phyloP scores from a whole-genome alignment of 2,888 invertebrate genomes.

The Eupithecia pulchellata region DNA sequence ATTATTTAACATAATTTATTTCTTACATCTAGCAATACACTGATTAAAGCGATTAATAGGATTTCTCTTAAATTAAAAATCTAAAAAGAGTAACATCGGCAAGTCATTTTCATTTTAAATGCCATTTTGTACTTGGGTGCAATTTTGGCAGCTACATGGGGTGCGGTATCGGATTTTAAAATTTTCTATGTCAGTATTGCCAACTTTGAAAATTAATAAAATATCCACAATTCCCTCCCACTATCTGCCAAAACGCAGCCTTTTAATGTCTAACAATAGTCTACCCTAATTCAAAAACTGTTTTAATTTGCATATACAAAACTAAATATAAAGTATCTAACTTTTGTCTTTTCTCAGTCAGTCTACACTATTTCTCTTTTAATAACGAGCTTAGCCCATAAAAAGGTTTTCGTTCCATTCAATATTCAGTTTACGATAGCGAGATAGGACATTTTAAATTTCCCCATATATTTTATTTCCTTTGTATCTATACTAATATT shows the following conservation, averaged over 20 bases:
- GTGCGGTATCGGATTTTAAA: not conserved
- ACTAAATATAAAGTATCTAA: not conserved
- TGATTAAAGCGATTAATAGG: conserved; percentile 75
- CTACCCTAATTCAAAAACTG: not conserved
- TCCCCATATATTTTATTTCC: not conserved
- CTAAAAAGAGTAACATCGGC: conserved; percentile 52
- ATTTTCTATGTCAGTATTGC: not conserved
- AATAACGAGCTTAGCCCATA: not conserved
- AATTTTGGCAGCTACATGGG: not conserved
- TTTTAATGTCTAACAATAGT: not conserved
- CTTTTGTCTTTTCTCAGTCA: not conserved
- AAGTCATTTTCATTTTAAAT: conserved; percentile 62
- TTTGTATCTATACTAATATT: no score
- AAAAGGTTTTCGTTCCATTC: not conserved
- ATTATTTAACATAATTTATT: conserved; percentile 23
- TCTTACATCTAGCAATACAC: conserved; percentile 54
- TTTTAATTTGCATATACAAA: not conserved
- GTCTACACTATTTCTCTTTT: not conserved
- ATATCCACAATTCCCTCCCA: not conserved
- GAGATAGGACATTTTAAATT: not conserved
- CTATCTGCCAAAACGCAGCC: not conserved
- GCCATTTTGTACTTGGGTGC: conserved; percentile 71
- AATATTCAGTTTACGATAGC: not conserved
- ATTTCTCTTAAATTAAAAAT: conserved; percentile 51
- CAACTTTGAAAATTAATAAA: not conserved